A percentile compares a stretch with the other conserved stretches of the same genome.
Evolutionary conservation across 2,888 invertebrate genomes (phyloP).

Genomic region (Frankliniella fusca): DNA sequence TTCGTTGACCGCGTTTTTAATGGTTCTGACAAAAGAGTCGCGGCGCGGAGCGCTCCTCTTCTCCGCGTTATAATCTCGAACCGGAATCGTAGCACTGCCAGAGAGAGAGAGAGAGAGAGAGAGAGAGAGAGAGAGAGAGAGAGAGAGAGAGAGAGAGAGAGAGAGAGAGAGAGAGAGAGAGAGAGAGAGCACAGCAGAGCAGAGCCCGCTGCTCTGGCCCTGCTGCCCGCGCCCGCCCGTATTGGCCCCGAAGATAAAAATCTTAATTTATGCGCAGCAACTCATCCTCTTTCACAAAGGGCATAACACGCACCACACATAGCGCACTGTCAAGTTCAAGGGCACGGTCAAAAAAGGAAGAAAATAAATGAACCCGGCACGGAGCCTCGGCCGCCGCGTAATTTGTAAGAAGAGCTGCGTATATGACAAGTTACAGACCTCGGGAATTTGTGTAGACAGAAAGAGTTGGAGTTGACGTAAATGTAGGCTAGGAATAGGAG

Average conservation of each 20-base stretch:
- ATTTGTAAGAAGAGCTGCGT: background rate
- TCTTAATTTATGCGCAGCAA: constrained; percentile 6
- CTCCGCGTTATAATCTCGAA: background rate
- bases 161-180: background rate
- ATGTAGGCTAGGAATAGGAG: too few relatives aligned
- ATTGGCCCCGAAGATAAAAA: background rate
- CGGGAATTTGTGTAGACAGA: background rate
- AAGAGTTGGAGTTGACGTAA: background rate
- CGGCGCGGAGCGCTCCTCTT: background rate
- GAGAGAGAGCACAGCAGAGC: background rate
- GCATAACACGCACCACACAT: too few relatives aligned
- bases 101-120: too few relatives aligned
- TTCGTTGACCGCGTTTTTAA: constrained; percentile 19
- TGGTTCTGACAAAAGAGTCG: constrained; percentile 1
- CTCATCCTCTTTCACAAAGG: too few relatives aligned
- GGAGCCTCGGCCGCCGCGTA: background rate
- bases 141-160: background rate
- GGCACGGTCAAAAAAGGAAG: too few relatives aligned
- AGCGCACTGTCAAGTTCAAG: too few relatives aligned
- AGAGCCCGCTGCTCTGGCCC: background rate
- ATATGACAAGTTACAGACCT: background rate
- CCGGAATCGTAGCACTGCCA: background rate
- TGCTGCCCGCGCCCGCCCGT: background rate
- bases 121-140: background rate
- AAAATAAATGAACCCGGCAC: background rate